A percentile compares a stretch with the other conserved stretches of the same genome.
Conservation (phyloP, 2,113 vertebrate species). For the Gambusia affinis region DNA sequence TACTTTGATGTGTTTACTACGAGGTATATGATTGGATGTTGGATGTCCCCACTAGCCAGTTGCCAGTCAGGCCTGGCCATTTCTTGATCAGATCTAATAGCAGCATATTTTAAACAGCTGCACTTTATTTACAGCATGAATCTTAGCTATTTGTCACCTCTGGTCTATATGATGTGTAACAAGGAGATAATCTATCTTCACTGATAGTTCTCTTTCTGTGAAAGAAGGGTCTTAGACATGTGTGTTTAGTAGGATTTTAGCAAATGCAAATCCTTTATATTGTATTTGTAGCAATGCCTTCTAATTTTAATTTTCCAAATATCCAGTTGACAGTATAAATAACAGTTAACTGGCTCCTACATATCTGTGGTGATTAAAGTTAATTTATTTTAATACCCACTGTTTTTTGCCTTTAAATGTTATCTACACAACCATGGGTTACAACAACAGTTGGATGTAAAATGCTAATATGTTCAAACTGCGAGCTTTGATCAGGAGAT, state of each 20-base stretch:
- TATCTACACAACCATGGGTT: background rate
- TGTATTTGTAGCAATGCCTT: background rate
- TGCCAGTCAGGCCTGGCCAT: background rate
- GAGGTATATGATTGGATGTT: background rate
- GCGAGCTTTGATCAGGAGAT: conserved; percentile 1
- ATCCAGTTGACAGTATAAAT: background rate
- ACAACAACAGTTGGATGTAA: conserved; percentile 1
- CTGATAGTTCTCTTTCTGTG: conserved; percentile 8
- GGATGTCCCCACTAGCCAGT: background rate
- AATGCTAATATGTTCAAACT: background rate
- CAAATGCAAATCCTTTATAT: background rate
- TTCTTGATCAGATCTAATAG: background rate
- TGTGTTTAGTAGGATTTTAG: conserved; percentile 6
- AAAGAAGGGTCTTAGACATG: background rate
- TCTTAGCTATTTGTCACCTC: background rate
- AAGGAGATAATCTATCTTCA: background rate
- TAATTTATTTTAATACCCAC: background rate
- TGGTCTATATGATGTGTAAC: conserved; percentile 27
- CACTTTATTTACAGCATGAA: background rate
- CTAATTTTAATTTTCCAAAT: background rate
- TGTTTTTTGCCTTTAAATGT: no score
- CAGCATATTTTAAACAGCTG: background rate
- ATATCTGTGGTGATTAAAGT: background rate
- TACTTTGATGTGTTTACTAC: no score
- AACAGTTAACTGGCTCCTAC: background rate